Evolutionary conservation across 2,888 invertebrate genomes (phyloP), one percentile per base, ranked within the genome.

Genomic region (Drosophila greeni): DNA sequence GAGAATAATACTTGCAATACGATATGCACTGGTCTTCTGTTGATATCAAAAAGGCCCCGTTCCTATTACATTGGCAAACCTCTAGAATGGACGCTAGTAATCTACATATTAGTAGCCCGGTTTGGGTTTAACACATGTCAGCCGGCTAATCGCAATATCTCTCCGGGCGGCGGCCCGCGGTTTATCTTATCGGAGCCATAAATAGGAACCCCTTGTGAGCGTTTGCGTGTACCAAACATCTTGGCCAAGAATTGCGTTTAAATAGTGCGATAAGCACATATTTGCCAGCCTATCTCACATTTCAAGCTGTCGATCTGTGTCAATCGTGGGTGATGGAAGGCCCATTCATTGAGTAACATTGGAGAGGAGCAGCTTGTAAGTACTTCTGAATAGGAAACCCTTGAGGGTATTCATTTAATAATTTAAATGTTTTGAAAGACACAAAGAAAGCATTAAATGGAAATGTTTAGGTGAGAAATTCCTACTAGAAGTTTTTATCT

Each of bases 171-270:
- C 42, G n/a, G n/a, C n/a, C n/a, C n/a, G 0, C 3, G 14, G 34
- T 33, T 66, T 52, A 62, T 62, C 62, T 62, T 36, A 62, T 62
- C 61, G 14, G 31, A 23, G 66, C 66, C 61, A 62, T 66, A 62
- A 62, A 66, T 66, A 66, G 66, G 62, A 62, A 66, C 62, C 66
- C 62, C 62, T 62, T 66, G 36, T n/a, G 36, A 34, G 66, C 23
- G 34, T 60, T 60, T 20, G 37, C 37, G n/a, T 31, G 61, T 18
- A 64, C 64, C 40, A 29, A 23, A 42, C 48, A 65, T 62, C 66
- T 59, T 65, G 51, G 16, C 26, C 16, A 42, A 29, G 34, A 58
- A 26, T 34, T 58, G 26, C 26, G 11, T 33, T 39, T 34, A 40
- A 40, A 40, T 40, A 24, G 18, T 18, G 5, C 9, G 42, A 42